Evolutionary conservation across 2,113 vertebrate species (phyloP).

Genomic region (Plectropomus leopardus): DNA sequence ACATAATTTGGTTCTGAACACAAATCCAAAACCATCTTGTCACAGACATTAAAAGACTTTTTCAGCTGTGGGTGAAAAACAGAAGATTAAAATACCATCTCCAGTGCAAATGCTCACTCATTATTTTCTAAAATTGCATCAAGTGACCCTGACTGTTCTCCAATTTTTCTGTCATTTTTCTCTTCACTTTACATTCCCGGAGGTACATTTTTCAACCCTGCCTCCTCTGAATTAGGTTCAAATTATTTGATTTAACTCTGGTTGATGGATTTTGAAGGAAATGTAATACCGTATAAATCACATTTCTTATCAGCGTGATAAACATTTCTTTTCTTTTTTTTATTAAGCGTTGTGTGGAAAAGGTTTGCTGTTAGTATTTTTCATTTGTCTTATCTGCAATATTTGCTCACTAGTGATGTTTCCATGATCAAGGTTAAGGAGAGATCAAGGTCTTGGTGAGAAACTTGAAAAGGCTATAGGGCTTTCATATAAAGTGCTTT

Average conservation of each 20-base stretch:
- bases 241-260: too few relatives aligned
- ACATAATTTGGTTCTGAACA: too few relatives aligned
- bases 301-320: background rate
- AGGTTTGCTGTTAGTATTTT: background rate
- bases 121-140: background rate
- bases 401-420: background rate
- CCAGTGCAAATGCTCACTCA: background rate
- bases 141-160: background rate
- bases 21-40: background rate
- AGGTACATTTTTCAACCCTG: background rate
- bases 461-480: too few relatives aligned
- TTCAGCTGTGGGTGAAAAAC: background rate
- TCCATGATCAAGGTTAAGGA: too few relatives aligned
- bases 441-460: too few relatives aligned
- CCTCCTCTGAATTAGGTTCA: too few relatives aligned
- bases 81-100: slow-evolving; percentile 10
- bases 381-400: background rate
- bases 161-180: background rate
- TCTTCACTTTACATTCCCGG: background rate
- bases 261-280: too few relatives aligned
- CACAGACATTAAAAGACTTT: background rate
- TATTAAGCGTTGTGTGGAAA: background rate
- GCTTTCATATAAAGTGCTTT: too few relatives aligned
- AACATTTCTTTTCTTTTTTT: too few relatives aligned
- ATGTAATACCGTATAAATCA: too few relatives aligned